These are phyloP conservation scores for Karalla daura DNA, from an alignment of 2,797 vertebrate species.

Conservation along the genomic window DNA sequence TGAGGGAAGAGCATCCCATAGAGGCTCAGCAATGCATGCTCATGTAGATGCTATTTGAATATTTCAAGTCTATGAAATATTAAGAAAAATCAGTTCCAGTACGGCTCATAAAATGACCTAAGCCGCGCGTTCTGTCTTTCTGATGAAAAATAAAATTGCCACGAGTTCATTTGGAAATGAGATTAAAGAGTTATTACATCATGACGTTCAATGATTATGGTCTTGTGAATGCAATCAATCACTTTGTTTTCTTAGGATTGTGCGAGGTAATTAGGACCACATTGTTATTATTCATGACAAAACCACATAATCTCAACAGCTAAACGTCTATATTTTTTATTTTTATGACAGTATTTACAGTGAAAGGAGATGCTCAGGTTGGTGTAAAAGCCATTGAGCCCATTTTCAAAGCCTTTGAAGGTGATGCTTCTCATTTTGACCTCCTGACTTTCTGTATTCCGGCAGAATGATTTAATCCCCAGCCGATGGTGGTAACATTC, in stretches of 20 bases:
- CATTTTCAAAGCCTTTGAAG: slow-evolving; percentile 20
- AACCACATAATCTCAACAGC: slow-evolving; percentile 13
- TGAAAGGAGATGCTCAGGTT: slow-evolving; percentile 39
- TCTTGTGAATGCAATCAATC: slow-evolving; percentile 50
- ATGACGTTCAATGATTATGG: slow-evolving; percentile 50
- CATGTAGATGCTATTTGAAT: too few relatives aligned
- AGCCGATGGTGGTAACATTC: slow-evolving; percentile 46
- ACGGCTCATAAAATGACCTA: not conserved
- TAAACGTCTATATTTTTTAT: slow-evolving; percentile 16
- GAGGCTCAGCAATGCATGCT: too few relatives aligned
- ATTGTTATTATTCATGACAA: slow-evolving; percentile 45
- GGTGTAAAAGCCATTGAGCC: slow-evolving; percentile 38
- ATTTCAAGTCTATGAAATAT: too few relatives aligned
- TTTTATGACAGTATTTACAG: slow-evolving; percentile 32
- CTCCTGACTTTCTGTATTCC: slow-evolving; percentile 17
- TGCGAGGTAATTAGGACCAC: slow-evolving; percentile 21
- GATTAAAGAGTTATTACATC: slow-evolving; percentile 57
- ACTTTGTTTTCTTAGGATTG: slow-evolving; percentile 55
- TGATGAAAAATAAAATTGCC: slow-evolving; percentile 47
- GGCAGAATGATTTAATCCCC: slow-evolving; percentile 31
- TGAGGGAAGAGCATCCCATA: too few relatives aligned
- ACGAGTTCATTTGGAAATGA: slow-evolving; percentile 49
- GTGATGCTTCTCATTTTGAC: slow-evolving; percentile 29
- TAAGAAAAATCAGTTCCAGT: not conserved
- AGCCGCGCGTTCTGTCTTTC: slow-evolving; percentile 27